These are phyloP conservation scores for Orchesella flavescens DNA, from an alignment of 2,888 invertebrate genomes.

Conservation along the genomic window DNA sequence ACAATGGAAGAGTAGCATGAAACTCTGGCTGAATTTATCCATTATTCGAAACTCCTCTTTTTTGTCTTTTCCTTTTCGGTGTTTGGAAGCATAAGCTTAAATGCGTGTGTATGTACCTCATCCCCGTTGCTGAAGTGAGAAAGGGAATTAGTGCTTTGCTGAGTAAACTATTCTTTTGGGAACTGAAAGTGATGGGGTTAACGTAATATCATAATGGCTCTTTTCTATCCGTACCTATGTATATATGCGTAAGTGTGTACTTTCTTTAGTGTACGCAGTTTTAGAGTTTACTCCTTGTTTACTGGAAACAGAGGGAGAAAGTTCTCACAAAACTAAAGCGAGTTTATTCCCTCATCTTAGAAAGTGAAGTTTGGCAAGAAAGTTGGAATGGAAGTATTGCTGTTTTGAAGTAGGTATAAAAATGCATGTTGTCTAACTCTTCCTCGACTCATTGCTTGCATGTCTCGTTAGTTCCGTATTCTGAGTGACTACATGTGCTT, in stretches of 20 bases:
- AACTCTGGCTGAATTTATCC: conserved; percentile 33
- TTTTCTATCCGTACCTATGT: too few relatives aligned
- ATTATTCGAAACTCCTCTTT: conserved; percentile 20
- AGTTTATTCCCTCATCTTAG: neutral
- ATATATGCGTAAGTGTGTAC: neutral
- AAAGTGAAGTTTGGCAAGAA: conserved; percentile 20
- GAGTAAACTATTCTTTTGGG: conserved; percentile 38
- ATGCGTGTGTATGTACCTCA: neutral
- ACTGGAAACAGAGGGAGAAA: neutral
- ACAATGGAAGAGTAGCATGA: neutral
- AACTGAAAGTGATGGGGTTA: conserved; percentile 12
- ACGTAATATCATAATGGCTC: neutral
- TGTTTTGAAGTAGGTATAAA: too few relatives aligned
- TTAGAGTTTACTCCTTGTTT: neutral
- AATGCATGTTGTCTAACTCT: neutral
- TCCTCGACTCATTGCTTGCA: conserved; percentile 11
- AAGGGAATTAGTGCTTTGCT: conserved; percentile 39
- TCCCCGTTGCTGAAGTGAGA: neutral
- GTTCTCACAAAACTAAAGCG: neutral
- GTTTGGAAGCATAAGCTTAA: neutral
- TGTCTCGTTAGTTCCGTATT: conserved; percentile 32
- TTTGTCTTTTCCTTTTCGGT: neutral
- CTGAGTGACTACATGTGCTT: conserved; percentile 38
- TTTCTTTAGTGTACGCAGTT: neutral
- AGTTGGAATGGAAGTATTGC: neutral